Conservation (phyloP, 2,113 vertebrate species). For the Corydoras sp. region DNA sequence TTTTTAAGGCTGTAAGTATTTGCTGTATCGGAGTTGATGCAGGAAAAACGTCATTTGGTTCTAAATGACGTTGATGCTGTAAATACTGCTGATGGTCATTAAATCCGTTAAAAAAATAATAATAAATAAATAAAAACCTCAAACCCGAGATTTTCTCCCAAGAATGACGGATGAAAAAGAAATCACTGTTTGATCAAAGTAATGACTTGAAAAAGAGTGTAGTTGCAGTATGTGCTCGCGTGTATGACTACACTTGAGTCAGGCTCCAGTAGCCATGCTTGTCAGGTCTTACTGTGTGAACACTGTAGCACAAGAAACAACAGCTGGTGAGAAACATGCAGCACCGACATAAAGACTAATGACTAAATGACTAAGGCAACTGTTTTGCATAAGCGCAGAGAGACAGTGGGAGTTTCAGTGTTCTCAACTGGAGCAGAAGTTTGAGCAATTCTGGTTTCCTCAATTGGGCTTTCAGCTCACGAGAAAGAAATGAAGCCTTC, state of each 20-base stretch:
- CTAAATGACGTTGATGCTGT: neutral
- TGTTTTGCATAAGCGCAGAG: slow-evolving; percentile 20
- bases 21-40: neutral
- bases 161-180: slow-evolving; percentile 13
- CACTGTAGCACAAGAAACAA: slow-evolving; percentile 47
- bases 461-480: no score
- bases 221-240: slow-evolving; percentile 7
- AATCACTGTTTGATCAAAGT: slow-evolving; percentile 26
- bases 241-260: slow-evolving; percentile 32
- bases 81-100: slow-evolving; percentile 16
- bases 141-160: neutral
- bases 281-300: slow-evolving; percentile 40
- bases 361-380: slow-evolving; percentile 57
- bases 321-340: slow-evolving; percentile 62
- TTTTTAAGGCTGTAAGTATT: no score
- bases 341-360: slow-evolving; percentile 62
- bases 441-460: no score
- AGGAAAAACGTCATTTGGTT: slow-evolving; percentile 1
- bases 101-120: slow-evolving; percentile 11
- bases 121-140: neutral
- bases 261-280: slow-evolving; percentile 32
- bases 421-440: slow-evolving; percentile 4
- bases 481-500: no score
- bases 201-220: slow-evolving; percentile 28
- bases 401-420: slow-evolving; percentile 2